Evolutionary conservation across 2,888 invertebrate genomes (phyloP).

Genomic region (Drosophila robusta): DNA sequence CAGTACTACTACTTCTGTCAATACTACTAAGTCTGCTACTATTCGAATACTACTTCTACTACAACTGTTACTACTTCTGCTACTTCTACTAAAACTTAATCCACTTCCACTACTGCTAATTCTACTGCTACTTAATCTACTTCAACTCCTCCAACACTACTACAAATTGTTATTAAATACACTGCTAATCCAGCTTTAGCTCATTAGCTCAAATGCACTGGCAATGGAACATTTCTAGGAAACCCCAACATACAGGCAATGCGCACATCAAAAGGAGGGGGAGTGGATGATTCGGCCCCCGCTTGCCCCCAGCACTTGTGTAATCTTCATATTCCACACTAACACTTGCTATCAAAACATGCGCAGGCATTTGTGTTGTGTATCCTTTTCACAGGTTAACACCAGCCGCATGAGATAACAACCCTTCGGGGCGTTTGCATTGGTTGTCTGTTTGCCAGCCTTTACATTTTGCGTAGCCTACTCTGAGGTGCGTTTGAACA

Average conservation of each 20-base stretch:
- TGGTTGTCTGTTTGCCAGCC: slow-evolving; percentile 30
- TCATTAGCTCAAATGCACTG: slow-evolving; percentile 1
- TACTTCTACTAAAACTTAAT: too few species aligned
- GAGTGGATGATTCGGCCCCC: background rate
- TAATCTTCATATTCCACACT: slow-evolving; percentile 24
- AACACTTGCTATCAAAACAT: slow-evolving; percentile 66
- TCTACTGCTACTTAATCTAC: too few species aligned
- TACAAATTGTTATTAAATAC: background rate
- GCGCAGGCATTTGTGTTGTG: slow-evolving; percentile 27
- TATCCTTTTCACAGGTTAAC: slow-evolving; percentile 59
- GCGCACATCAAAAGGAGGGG: background rate
- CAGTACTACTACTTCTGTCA: too few species aligned
- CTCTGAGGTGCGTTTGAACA: slow-evolving; percentile 19
- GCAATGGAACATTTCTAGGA: background rate
- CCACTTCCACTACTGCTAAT: too few species aligned
- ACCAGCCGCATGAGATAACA: slow-evolving; percentile 18
- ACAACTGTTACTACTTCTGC: too few species aligned
- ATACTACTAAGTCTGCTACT: too few species aligned
- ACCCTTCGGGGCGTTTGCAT: slow-evolving; percentile 44
- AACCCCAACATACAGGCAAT: slow-evolving; percentile 1
- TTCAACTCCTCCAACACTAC: too few species aligned
- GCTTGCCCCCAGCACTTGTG: background rate
- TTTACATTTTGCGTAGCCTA: slow-evolving; percentile 16
- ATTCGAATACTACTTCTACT: too few species aligned
- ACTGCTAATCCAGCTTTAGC: background rate